Evolutionary conservation across 2,113 vertebrate genomes (phyloP).

Genomic region (Nematolebias whitei): DNA sequence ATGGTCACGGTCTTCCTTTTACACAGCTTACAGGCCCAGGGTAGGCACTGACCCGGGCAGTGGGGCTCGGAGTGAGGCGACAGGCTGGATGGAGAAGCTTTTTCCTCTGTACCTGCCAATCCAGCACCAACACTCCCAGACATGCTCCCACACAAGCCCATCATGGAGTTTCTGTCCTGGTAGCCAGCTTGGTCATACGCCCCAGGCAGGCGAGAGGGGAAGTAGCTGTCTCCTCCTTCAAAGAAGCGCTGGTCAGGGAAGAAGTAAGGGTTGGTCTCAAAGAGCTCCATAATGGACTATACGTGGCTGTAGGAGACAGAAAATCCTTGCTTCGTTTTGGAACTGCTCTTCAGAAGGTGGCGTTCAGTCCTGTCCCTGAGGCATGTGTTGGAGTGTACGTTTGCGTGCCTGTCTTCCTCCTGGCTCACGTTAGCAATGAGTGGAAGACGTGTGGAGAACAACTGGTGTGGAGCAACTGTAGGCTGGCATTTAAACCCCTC

Average conservation of each 20-base stretch:
- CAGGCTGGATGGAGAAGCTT: slow-evolving; percentile 83
- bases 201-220: slow-evolving; percentile 85
- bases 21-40: slow-evolving; percentile 97
- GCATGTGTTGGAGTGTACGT: slow-evolving; percentile 59
- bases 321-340: slow-evolving; percentile 49
- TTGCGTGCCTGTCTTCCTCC: slow-evolving; percentile 51
- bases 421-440: slow-evolving; percentile 76
- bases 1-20: slow-evolving; percentile 95
- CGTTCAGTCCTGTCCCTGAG: slow-evolving; percentile 56
- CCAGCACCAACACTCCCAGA: slow-evolving; percentile 66
- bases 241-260: slow-evolving; percentile 96
- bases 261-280: slow-evolving; percentile 96
- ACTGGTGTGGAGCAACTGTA: slow-evolving; percentile 86
- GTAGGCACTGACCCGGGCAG: slow-evolving; percentile 94
- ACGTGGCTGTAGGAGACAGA: slow-evolving; percentile 35
- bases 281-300: slow-evolving; percentile 89
- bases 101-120: slow-evolving; percentile 83
- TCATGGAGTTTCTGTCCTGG: slow-evolving; percentile 86
- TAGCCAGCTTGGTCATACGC: slow-evolving; percentile 85
- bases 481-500: slow-evolving; percentile 99
- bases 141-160: slow-evolving; percentile 83
- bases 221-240: slow-evolving; percentile 89
- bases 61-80: slow-evolving; percentile 85
- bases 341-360: slow-evolving; percentile 40
- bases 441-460: slow-evolving; percentile 82